A percentile compares a stretch with the other conserved stretches of the same genome.
Conservation (phyloP, 2,113 vertebrate species). For the Prinia subflava region DNA sequence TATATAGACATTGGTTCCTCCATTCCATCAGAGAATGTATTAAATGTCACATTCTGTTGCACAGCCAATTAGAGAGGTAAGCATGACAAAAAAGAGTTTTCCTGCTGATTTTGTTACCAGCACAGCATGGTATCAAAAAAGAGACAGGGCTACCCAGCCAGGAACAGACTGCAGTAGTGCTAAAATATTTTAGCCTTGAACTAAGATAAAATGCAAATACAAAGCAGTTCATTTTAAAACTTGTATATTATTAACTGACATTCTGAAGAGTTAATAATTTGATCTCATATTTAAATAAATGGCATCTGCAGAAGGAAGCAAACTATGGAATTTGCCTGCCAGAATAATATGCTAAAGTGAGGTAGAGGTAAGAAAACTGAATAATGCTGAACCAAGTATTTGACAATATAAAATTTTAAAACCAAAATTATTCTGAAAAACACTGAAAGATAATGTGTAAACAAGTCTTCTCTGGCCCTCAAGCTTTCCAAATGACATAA, state of each 20-base stretch:
- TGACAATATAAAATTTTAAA: not conserved
- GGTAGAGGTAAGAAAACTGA: not conserved
- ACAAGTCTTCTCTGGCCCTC: not conserved
- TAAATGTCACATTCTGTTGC: conserved; percentile 64
- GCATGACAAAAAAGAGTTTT: conserved; percentile 20
- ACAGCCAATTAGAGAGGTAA: conserved; percentile 42
- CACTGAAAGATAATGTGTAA: not conserved
- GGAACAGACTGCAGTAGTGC: not conserved
- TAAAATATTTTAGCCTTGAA: not conserved
- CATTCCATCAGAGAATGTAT: conserved; percentile 26
- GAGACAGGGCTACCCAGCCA: not conserved
- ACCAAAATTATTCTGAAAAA: not conserved
- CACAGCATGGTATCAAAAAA: not conserved
- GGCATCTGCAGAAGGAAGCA: not conserved
- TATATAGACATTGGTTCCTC: conserved; percentile 28
- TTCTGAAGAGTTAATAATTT: not conserved
- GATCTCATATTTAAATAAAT: not conserved
- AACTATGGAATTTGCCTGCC: not conserved
- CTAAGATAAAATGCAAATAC: not conserved
- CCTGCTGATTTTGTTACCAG: conserved; percentile 53
- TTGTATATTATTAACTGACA: not conserved
- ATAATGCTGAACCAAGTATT: not conserved
- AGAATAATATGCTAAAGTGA: not conserved
- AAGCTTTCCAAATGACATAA: not conserved
- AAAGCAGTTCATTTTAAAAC: not conserved